Percentiles rank a stretch among this genome's conserved stretches.
Evolutionary conservation across 2,113 vertebrate species (phyloP).

Genomic region (Sturnira hondurensis): DNA sequence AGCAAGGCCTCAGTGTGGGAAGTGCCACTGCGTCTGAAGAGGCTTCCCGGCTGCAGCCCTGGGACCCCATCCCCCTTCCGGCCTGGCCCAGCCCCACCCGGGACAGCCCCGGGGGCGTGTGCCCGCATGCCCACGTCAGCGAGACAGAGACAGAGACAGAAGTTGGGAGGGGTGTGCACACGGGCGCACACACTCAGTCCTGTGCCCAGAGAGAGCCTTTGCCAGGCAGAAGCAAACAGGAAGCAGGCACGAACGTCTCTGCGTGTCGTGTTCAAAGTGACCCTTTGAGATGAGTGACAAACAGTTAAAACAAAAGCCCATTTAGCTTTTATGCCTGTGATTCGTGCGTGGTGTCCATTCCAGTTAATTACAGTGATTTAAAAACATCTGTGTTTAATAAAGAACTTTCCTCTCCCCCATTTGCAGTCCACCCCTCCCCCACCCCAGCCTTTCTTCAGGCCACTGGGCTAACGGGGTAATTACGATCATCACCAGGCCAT

Average conservation of each 20-base stretch:
- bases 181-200: accelerated
- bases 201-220: not conserved
- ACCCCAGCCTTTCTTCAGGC: constrained; percentile 61
- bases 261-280: not conserved
- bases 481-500: not conserved
- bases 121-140: accelerated
- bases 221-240: not conserved
- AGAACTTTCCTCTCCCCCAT: constrained; percentile 60
- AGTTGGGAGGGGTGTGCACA: not conserved
- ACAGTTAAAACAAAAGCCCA: constrained; percentile 61
- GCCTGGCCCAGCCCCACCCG: constrained; percentile 56
- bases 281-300: constrained; percentile 61
- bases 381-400: constrained; percentile 81
- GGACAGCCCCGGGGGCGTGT: not conserved
- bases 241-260: accelerated
- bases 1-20: accelerated
- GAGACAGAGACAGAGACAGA: not conserved
- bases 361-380: constrained; percentile 74
- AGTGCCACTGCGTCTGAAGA: not conserved
- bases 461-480: constrained; percentile 70
- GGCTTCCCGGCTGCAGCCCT: not conserved
- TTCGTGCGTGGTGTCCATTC: constrained; percentile 46
- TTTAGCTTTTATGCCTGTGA: constrained; percentile 66
- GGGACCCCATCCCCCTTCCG: not conserved
- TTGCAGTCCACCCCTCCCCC: constrained; percentile 44